Conservation (phyloP, 2,113 vertebrate species). For the Xiphias gladius region DNA sequence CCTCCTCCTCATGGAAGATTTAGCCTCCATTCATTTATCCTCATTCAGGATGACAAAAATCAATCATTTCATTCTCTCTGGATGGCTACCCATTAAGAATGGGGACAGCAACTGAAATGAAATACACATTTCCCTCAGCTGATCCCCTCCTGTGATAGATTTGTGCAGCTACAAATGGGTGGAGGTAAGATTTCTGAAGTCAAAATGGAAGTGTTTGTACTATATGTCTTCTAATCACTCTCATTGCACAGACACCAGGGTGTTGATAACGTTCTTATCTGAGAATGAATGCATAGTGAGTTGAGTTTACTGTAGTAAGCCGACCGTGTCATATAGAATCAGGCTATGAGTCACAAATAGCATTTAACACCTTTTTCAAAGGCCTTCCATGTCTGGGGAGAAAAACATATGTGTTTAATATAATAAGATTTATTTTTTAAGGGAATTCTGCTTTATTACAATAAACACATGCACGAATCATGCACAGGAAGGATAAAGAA, state of each 20-base stretch:
- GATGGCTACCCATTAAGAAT: conserved; percentile 84
- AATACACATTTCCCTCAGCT: conserved; percentile 84
- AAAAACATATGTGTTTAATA: conserved; percentile 47
- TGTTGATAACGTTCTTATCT: conserved; percentile 80
- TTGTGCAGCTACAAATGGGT: conserved; percentile 79
- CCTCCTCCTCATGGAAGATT: conserved; percentile 79
- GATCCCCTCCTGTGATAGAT: conserved; percentile 81
- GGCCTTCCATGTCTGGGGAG: conserved; percentile 12
- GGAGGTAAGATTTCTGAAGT: conserved; percentile 74
- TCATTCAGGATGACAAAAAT: conserved; percentile 85
- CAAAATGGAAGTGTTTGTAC: conserved; percentile 81
- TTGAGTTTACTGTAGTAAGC: conserved; percentile 68
- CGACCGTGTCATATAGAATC: conserved; percentile 75
- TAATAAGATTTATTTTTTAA: conserved; percentile 44
- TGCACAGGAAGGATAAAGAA: conserved; percentile 3
- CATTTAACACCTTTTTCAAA: conserved; percentile 74
- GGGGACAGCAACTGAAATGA: conserved; percentile 80
- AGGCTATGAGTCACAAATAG: conserved; percentile 58
- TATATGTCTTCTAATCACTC: conserved; percentile 83
- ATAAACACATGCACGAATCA: conserved; percentile 8
- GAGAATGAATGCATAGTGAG: conserved; percentile 67
- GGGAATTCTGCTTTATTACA: conserved; percentile 32
- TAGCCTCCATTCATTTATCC: conserved; percentile 78
- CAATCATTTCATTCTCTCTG: conserved; percentile 86
- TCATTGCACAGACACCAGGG: conserved; percentile 78